Conservation (phyloP, 2,888 invertebrate species). For the Cyclophora albipunctata region DNA sequence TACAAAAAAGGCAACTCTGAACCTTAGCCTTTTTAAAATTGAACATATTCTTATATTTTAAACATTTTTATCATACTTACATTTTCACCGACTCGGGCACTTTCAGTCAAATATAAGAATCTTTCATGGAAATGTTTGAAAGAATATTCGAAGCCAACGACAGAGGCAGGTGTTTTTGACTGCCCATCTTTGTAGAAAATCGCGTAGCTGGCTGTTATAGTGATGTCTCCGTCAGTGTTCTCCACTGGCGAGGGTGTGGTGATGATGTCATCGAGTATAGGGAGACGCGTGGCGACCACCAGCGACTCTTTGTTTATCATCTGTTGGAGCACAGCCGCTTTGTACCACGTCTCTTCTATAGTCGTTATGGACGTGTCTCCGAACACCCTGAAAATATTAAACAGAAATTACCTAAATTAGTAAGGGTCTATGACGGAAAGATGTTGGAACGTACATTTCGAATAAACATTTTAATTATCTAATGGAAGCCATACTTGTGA, state of each 20-base stretch:
- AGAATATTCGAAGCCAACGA: slow-evolving; percentile 90
- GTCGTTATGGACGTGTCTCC: slow-evolving; percentile 84
- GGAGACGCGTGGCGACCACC: slow-evolving; percentile 85
- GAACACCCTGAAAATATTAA: slow-evolving; percentile 75
- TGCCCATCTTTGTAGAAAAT: slow-evolving; percentile 87
- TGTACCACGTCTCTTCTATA: slow-evolving; percentile 94
- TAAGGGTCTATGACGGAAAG: neutral
- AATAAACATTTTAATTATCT: too few relatives aligned
- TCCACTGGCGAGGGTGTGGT: slow-evolving; percentile 43
- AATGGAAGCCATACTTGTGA: neutral
- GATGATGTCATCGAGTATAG: slow-evolving; percentile 54
- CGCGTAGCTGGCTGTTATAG: slow-evolving; percentile 88
- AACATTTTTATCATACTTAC: slow-evolving; percentile 22
- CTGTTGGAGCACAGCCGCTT: slow-evolving; percentile 90
- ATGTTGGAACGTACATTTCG: too few relatives aligned
- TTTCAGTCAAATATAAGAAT: slow-evolving; percentile 78
- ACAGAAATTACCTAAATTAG: neutral
- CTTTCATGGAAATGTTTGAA: slow-evolving; percentile 80
- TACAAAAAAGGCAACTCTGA: too few relatives aligned
- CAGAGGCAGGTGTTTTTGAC: slow-evolving; percentile 88
- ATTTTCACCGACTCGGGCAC: slow-evolving; percentile 27
- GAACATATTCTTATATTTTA: too few relatives aligned
- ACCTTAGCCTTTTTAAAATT: too few relatives aligned
- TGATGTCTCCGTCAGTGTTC: slow-evolving; percentile 68
- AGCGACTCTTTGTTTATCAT: slow-evolving; percentile 84